Percentiles rank a stretch among this genome's conserved stretches.
These are phyloP conservation scores for Philantomba maxwellii DNA, from an alignment of 2,113 vertebrate species.

Conservation along the genomic window DNA sequence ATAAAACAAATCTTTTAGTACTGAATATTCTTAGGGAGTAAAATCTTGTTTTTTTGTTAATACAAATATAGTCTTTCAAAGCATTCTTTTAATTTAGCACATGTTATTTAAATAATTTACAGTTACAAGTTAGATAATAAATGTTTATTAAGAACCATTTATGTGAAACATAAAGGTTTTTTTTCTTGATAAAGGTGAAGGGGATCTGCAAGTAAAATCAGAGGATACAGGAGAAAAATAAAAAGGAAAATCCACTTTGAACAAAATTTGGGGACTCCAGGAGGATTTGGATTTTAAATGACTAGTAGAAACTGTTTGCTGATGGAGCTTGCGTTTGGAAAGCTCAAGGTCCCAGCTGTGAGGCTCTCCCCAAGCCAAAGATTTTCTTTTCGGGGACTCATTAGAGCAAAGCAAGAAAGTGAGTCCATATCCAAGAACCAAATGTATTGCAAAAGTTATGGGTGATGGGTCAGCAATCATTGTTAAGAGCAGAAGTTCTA, in stretches of 20 bases:
- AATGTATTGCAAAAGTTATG: background rate
- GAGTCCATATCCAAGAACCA: background rate
- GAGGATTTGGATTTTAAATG: background rate
- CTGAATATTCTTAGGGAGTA: background rate
- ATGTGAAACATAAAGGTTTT: background rate
- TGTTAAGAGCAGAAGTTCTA: background rate
- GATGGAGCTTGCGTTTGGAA: background rate
- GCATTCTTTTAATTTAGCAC: constrained; percentile 20
- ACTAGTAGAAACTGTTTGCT: background rate
- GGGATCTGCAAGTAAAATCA: background rate
- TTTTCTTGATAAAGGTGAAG: background rate
- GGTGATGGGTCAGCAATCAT: background rate
- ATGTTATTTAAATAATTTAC: constrained; percentile 51
- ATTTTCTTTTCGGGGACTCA: background rate
- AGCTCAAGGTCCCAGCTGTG: background rate
- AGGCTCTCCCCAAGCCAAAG: background rate
- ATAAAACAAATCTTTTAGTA: background rate
- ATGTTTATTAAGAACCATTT: background rate
- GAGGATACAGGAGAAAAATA: background rate
- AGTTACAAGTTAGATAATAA: constrained; percentile 24
- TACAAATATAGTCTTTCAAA: constrained; percentile 17
- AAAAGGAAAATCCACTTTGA: background rate
- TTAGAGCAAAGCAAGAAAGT: background rate
- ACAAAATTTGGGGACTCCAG: background rate
- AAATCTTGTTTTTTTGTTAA: background rate